These are phyloP conservation scores for Campoplex capitator DNA, from an alignment of 2,888 invertebrate genomes.

Conservation along the genomic window DNA sequence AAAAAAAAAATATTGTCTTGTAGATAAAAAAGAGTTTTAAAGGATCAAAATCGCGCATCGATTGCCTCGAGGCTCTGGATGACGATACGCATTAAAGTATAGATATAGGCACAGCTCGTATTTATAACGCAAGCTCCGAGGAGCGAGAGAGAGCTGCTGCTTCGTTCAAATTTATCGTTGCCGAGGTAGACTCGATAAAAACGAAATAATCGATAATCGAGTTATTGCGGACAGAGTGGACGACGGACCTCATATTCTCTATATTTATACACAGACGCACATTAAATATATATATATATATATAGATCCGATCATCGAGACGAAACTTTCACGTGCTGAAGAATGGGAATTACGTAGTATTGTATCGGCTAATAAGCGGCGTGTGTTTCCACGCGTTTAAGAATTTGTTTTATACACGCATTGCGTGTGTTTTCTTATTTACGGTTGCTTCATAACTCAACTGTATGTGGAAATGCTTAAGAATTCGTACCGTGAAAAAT, in stretches of 20 bases:
- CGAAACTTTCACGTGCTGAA: constrained; percentile 62
- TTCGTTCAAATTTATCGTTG: constrained; percentile 54
- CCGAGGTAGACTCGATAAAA: constrained; percentile 45
- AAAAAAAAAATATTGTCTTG: background rate
- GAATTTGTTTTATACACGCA: constrained; percentile 2
- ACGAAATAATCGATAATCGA: constrained; percentile 63
- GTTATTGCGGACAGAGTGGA: constrained; percentile 45
- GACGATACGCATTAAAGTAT: background rate
- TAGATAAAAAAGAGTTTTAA: constrained; percentile 20
- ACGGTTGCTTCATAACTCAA: background rate
- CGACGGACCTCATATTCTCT: constrained; percentile 8
- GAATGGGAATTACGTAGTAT: constrained; percentile 59
- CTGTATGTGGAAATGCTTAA: background rate
- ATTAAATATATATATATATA: background rate
- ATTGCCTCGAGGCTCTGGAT: constrained; percentile 25
- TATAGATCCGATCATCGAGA: constrained; percentile 34
- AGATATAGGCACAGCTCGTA: background rate
- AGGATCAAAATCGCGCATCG: constrained; percentile 35
- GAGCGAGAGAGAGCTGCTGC: background rate
- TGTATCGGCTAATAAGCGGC: constrained; percentile 59
- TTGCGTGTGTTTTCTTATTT: background rate
- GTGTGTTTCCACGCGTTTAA: constrained; percentile 14
- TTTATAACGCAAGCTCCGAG: constrained; percentile 24
- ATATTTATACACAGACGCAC: background rate
- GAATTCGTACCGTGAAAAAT: background rate